Base-by-base conservation (phyloP, 2,797 vertebrate genomes). In the Tenualosa thibaudeaui region DNA sequence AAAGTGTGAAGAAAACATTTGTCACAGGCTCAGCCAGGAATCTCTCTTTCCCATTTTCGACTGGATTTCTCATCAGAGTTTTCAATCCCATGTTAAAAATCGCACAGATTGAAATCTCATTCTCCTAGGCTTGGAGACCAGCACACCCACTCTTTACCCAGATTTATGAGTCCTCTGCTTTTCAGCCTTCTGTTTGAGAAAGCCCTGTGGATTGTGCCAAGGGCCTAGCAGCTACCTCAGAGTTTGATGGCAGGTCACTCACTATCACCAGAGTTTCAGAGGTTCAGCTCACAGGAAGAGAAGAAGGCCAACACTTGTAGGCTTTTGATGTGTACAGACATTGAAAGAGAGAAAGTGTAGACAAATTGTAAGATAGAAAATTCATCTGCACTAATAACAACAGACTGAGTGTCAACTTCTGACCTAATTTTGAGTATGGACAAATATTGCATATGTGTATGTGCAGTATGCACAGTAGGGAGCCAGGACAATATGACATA, bases 1-100 rank as follows among this genome's bases (percentile, higher is more conserved):
- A 92, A 89, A 78, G 93, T 95, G 94, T 95, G 93, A 95, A 94
- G 92, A 94, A 94, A 90, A 91, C 92, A 94, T 95, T 93, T 93
- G 94, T 94, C 91, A 92, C 89, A 91, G 90, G 82, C 90, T 71
- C 15, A 71, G 71, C 37, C 40, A 91, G 88, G 92, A 89, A 90
- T 65, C n/a, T n/a, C n/a, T 50, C 84, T 82, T 62, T 83, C 81
- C 81, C 81, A 53, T 75, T 60, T 49, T 53, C 65, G 84, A 84
- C 89, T 90, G 89, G 89, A 83, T 89, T 89, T 90, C 89, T 89
- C 89, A 88, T 89, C 86, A 89, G 88, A 82, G 19, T 56, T 82
- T 40, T 68, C 54, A 83, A 84, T 60, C 85, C 19, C 81, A 75
- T 86, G 86, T 89, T 81, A 86, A 89, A 88, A 75, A 84, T 89